Percentiles rank a stretch among this genome's conserved stretches.
Conservation (phyloP, 1,140 invertebrate species). For the Drosophila elegans region DNA sequence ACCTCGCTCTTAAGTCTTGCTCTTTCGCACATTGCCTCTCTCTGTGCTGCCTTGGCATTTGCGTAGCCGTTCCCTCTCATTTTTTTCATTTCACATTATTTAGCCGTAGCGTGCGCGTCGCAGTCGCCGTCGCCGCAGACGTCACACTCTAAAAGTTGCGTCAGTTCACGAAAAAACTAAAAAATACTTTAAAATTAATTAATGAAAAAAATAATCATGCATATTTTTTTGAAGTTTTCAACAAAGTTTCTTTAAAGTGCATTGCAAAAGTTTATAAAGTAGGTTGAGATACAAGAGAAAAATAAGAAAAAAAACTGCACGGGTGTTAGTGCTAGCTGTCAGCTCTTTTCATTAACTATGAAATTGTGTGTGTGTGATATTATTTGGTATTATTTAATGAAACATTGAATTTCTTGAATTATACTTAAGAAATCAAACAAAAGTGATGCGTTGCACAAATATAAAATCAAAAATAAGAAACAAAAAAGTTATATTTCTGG, state of each 20-base stretch:
- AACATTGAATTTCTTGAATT: neutral
- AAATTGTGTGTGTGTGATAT: slow-evolving; percentile 7
- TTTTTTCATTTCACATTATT: slow-evolving; percentile 72
- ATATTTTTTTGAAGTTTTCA: slow-evolving; percentile 37
- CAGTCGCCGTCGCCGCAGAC: slow-evolving; percentile 52
- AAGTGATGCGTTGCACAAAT: neutral
- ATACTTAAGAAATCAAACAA: neutral
- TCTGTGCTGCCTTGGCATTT: slow-evolving; percentile 46
- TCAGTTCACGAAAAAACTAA: slow-evolving; percentile 48
- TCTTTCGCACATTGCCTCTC: slow-evolving; percentile 1
- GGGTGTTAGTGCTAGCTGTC: slow-evolving; percentile 19
- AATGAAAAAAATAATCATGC: slow-evolving; percentile 12
- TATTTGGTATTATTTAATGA: neutral
- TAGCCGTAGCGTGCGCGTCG: slow-evolving; percentile 76
- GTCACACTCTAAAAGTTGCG: slow-evolving; percentile 70
- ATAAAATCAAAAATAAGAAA: too few species aligned
- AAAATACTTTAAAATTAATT: slow-evolving; percentile 18
- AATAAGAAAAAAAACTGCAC: slow-evolving; percentile 11
- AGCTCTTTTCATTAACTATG: slow-evolving; percentile 4
- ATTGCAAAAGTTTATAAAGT: slow-evolving; percentile 23
- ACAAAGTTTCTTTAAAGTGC: slow-evolving; percentile 3
- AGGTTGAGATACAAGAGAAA: slow-evolving; percentile 20
- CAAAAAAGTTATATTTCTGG: too few species aligned
- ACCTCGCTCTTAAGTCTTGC: slow-evolving; percentile 3
- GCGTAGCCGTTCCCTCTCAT: slow-evolving; percentile 48